These are phyloP conservation scores for Caenorhabditis tropicalis DNA, from an alignment of 1,140 invertebrate genomes.

Conservation along the genomic window DNA sequence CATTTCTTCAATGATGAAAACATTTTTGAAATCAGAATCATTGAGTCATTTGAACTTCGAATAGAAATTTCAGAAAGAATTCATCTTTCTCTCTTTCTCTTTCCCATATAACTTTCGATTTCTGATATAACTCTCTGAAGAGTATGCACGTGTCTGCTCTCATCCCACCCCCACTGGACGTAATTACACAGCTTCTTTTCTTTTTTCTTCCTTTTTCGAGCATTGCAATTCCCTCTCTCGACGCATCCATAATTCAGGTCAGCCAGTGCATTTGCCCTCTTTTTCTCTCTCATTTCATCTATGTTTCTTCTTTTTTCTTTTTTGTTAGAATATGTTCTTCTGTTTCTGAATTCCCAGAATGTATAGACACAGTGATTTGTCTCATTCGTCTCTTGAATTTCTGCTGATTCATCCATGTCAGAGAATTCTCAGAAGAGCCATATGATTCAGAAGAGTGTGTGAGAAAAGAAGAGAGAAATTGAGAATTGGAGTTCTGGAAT, in stretches of 20 bases:
- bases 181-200: constrained; percentile 3
- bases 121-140: background rate
- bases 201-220: background rate
- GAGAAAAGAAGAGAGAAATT: no score
- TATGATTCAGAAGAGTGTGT: background rate
- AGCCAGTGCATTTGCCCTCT: background rate
- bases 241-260: constrained; percentile 37
- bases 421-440: background rate
- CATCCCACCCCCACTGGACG: background rate
- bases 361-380: background rate
- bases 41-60: no score
- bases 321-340: constrained; percentile 16
- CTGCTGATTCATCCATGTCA: background rate
- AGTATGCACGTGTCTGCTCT: background rate
- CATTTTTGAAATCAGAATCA: no score
- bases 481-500: background rate
- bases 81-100: background rate
- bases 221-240: constrained; percentile 14
- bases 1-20: no score
- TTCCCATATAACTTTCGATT: background rate
- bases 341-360: background rate
- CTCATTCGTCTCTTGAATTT: background rate
- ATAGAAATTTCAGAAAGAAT: no score
- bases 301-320: background rate
- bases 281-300: background rate